These are phyloP conservation scores for Saguinus midas DNA, from an alignment of 2,113 vertebrate species.

Conservation along the genomic window DNA sequence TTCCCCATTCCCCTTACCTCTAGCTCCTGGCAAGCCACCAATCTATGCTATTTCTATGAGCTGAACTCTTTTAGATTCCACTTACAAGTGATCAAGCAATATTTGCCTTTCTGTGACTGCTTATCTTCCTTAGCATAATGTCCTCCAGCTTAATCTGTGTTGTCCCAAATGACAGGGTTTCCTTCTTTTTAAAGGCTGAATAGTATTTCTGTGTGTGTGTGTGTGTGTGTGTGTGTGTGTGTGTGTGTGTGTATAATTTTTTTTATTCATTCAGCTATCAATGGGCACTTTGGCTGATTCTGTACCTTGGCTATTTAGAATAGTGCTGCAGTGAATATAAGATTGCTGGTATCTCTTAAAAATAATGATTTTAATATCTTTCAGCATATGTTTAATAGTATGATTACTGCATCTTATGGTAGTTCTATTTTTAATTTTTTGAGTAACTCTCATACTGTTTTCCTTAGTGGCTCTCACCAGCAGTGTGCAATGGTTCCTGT, in stretches of 20 bases:
- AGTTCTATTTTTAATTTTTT: background rate
- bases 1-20: background rate
- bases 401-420: background rate
- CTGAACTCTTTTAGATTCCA: background rate
- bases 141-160: background rate
- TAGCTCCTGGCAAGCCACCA: background rate
- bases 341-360: background rate
- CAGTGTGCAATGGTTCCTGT: background rate
- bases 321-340: background rate
- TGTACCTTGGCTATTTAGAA: background rate
- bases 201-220: background rate
- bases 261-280: background rate
- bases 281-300: background rate
- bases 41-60: background rate
- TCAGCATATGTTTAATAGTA: background rate
- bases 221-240: background rate
- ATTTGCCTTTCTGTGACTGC: background rate
- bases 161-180: background rate
- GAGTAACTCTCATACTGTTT: background rate
- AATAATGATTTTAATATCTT: background rate
- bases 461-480: background rate
- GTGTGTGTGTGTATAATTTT: background rate
- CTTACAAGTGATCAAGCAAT: background rate
- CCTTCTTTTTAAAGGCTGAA: background rate
- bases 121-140: background rate